Evolutionary conservation across 2,888 invertebrate genomes (phyloP).

Genomic region (Perithous albicinctus): DNA sequence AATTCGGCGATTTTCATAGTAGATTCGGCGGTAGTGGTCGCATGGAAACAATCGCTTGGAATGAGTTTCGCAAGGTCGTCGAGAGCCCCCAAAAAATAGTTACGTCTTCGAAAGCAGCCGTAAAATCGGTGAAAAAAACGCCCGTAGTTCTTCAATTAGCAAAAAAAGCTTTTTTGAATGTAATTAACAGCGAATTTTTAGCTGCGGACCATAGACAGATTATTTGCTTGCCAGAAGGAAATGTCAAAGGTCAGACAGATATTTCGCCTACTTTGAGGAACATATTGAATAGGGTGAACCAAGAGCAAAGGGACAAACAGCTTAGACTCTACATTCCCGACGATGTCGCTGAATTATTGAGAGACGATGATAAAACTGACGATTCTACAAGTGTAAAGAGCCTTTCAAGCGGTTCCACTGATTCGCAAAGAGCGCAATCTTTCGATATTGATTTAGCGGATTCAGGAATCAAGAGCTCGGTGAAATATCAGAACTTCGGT

Average conservation of each 20-base stretch:
- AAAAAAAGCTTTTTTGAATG: constrained; percentile 12
- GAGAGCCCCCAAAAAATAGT: constrained; percentile 1
- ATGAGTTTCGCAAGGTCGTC: not conserved
- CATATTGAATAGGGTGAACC: constrained; percentile 9
- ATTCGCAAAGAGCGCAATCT: not conserved
- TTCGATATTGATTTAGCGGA: not conserved
- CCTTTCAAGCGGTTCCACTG: not conserved
- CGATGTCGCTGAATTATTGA: constrained; percentile 34
- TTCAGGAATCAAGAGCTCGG: not conserved
- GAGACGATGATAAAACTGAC: not conserved
- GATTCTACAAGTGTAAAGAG: not conserved
- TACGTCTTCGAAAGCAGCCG: not conserved
- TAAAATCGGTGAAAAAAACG: not conserved
- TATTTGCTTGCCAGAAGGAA: constrained; percentile 29
- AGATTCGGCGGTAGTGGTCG: too few species aligned
- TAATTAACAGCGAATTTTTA: constrained; percentile 16
- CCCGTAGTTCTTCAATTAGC: constrained; percentile 17
- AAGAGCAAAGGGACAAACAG: not conserved
- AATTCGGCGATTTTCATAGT: too few species aligned
- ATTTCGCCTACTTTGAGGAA: not conserved
- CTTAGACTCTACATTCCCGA: constrained; percentile 33
- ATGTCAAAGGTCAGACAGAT: constrained; percentile 1
- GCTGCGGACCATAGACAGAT: not conserved
- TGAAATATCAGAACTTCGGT: not conserved
- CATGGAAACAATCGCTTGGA: too few species aligned